Evolutionary conservation across 1,140 invertebrate species (phyloP).

Genomic region (Melitaea cinxia): DNA sequence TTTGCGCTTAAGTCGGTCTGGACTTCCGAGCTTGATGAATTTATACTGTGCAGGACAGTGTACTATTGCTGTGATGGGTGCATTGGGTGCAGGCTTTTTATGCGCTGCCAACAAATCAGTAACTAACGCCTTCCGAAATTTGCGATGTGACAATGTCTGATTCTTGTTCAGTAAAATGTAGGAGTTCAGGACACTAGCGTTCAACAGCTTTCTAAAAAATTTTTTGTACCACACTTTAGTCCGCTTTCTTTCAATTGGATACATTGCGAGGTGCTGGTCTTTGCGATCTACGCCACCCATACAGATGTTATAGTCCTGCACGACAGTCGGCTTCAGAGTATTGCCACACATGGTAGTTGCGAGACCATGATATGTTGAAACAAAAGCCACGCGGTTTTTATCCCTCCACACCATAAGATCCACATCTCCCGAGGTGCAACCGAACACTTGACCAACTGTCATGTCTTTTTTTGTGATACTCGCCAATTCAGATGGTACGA

Average conservation of each 20-base stretch:
- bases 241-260: slow-evolving; percentile 41
- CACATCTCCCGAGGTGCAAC: background rate
- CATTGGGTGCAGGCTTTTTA: too few relatives aligned
- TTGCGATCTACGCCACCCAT: background rate
- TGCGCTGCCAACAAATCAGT: too few relatives aligned
- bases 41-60: too few relatives aligned
- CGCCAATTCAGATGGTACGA: background rate
- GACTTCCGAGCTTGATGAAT: too few relatives aligned
- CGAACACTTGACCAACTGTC: background rate
- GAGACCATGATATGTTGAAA: background rate
- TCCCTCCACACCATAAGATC: background rate
- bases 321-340: background rate
- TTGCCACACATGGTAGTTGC: background rate
- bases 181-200: background rate
- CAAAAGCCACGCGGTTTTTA: background rate
- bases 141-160: too few relatives aligned
- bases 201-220: background rate
- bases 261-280: slow-evolving; percentile 8
- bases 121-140: too few relatives aligned
- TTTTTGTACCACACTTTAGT: slow-evolving; percentile 41
- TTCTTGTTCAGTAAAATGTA: too few relatives aligned
- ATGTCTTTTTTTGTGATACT: background rate
- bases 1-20: too few relatives aligned
- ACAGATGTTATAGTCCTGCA: background rate
- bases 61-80: too few relatives aligned